Percentiles rank a stretch among this genome's conserved stretches.
phyloP scores from a whole-genome alignment of 2,797 vertebrate genomes.

The Leucoraja ocellata region DNA sequence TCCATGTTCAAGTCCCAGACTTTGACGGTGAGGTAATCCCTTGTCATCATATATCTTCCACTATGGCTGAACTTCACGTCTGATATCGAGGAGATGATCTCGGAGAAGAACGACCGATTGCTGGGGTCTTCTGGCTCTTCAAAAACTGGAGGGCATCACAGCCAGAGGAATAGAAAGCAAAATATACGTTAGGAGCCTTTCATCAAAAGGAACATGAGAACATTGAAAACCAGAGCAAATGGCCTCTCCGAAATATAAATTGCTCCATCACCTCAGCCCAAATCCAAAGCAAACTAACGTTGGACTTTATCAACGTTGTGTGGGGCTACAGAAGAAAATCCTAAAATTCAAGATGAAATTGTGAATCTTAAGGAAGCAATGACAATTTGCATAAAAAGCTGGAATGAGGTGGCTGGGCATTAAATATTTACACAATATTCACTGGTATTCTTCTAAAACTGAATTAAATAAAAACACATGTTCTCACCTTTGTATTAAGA shows the following conservation, averaged over 20 bases:
- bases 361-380: not conserved
- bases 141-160: conserved; percentile 63
- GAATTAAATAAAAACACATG: not conserved
- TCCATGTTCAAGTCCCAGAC: conserved; percentile 98
- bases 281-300: not conserved
- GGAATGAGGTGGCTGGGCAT: not conserved
- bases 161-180: not conserved
- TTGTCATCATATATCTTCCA: conserved; percentile 89
- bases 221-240: not conserved
- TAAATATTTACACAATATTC: not conserved
- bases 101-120: conserved; percentile 89
- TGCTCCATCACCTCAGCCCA: not conserved
- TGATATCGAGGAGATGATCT: conserved; percentile 95
- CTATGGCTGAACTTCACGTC: conserved; percentile 95
- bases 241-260: not conserved
- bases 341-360: not conserved
- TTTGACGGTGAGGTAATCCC: conserved; percentile 92
- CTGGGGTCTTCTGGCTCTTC: conserved; percentile 91
- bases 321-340: not conserved
- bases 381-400: not conserved
- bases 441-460: not conserved
- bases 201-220: not conserved
- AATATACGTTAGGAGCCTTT: not conserved
- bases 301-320: not conserved
- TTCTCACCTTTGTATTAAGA: not conserved